phyloP scores from a whole-genome alignment of 2,888 invertebrate genomes.

The Agapostemon virescens region DNA sequence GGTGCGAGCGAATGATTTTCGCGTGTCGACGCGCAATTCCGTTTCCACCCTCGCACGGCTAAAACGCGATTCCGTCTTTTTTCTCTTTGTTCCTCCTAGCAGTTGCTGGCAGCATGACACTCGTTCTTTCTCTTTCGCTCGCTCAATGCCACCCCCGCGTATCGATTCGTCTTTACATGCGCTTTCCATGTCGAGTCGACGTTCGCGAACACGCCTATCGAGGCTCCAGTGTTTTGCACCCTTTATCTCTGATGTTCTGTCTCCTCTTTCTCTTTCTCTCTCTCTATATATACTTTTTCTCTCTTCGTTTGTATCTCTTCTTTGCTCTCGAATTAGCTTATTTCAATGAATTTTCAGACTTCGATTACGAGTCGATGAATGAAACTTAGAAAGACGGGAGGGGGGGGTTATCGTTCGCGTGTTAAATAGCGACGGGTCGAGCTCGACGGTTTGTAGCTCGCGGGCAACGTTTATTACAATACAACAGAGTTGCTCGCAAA shows the following conservation, averaged over 20 bases:
- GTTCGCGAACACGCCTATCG: slow-evolving; percentile 28
- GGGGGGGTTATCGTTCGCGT: slow-evolving; percentile 13
- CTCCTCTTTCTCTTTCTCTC: background rate
- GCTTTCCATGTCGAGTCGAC: slow-evolving; percentile 39
- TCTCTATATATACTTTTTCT: background rate
- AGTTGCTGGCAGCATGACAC: background rate
- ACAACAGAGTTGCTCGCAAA: background rate
- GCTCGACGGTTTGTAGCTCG: background rate
- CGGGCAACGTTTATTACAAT: slow-evolving; percentile 1
- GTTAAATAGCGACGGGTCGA: slow-evolving; percentile 16
- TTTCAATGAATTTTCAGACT: background rate
- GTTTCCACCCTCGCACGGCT: background rate
- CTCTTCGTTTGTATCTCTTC: too few relatives aligned
- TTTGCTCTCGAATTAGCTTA: background rate
- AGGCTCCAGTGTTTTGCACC: background rate
- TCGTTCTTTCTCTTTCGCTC: background rate
- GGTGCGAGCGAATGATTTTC: slow-evolving; percentile 1
- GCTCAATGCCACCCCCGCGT: background rate
- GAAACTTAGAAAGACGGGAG: background rate
- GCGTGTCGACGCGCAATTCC: background rate
- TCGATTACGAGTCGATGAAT: slow-evolving; percentile 4
- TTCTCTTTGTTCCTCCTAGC: background rate
- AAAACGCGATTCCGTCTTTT: background rate
- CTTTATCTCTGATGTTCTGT: background rate
- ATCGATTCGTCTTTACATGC: slow-evolving; percentile 56